phyloP scores from a whole-genome alignment of 2,888 invertebrate genomes.

The Exephanes ischioxanthus region DNA sequence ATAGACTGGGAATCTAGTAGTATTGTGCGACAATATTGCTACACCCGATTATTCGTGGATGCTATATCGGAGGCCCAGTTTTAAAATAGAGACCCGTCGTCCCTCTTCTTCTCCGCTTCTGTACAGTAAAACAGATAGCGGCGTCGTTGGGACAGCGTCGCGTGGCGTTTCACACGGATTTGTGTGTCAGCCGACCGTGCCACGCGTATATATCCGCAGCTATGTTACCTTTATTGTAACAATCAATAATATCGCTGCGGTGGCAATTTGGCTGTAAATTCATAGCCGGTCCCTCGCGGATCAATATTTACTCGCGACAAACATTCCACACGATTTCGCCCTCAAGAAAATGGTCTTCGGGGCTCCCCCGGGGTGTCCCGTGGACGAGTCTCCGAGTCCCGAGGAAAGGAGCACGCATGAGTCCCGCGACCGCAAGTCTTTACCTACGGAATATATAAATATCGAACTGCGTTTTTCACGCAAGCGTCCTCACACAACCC shows the following conservation, averaged over 20 bases:
- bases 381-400: not conserved
- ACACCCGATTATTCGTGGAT: conserved; percentile 58
- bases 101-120: not conserved
- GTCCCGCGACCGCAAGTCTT: not conserved
- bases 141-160: conserved; percentile 24
- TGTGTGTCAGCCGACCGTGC: not conserved
- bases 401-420: not conserved
- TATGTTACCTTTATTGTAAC: conserved; percentile 38
- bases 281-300: not conserved
- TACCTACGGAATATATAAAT: not conserved
- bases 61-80: conserved; percentile 56
- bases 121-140: not conserved
- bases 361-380: too few species aligned
- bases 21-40: conserved; percentile 50
- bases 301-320: conserved; percentile 1
- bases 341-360: too few species aligned
- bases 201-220: not conserved
- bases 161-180: conserved; percentile 29
- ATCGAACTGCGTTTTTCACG: conserved; percentile 65
- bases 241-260: conserved; percentile 48
- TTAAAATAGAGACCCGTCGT: conserved; percentile 61
- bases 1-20: conserved; percentile 51
- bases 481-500: conserved; percentile 69
- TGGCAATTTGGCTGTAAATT: conserved; percentile 14
- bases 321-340: too few species aligned